Evolutionary conservation across 1,140 invertebrate species (phyloP).

Genomic region (Pseudobourletiella spinata): DNA sequence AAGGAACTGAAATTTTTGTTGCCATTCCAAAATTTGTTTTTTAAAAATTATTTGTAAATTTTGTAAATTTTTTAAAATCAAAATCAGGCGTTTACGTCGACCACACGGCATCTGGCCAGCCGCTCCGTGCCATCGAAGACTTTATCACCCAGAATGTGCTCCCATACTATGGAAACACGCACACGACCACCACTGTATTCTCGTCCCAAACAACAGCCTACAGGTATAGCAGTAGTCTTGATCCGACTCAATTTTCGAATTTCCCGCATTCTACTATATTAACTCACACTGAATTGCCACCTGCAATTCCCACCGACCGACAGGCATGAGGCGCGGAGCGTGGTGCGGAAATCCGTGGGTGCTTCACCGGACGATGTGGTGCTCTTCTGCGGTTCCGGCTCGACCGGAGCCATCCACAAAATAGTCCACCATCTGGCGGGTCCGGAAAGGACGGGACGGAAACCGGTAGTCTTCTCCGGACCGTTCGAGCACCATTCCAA

Average conservation of each 20-base stretch:
- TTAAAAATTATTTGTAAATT: not conserved
- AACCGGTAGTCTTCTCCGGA: conserved; percentile 64
- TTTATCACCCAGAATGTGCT: conserved; percentile 47
- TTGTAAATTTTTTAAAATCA: not conserved
- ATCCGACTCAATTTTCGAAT: not conserved
- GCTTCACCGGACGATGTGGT: conserved; percentile 47
- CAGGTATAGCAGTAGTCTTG: conserved; percentile 35
- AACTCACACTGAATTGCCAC: not conserved
- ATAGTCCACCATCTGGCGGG: conserved; percentile 51
- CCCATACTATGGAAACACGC: conserved; percentile 52
- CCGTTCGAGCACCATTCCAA: conserved; percentile 77
- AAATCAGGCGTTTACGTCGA: conserved; percentile 36
- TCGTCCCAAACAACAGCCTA: conserved; percentile 49
- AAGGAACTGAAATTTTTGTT: not conserved
- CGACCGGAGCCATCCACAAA: conserved; percentile 52
- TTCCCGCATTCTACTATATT: conserved; percentile 37
- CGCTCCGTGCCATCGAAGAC: conserved; percentile 47
- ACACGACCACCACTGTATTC: conserved; percentile 47
- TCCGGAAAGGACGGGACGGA: conserved; percentile 39
- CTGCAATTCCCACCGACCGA: not conserved
- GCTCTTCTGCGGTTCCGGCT: conserved; percentile 48
- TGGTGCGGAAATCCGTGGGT: conserved; percentile 46
- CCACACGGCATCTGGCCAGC: conserved; percentile 43
- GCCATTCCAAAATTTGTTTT: not conserved
- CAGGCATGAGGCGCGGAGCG: conserved; percentile 42